Conservation (phyloP, 2,797 vertebrate species). For the Garrulus glandarius region DNA sequence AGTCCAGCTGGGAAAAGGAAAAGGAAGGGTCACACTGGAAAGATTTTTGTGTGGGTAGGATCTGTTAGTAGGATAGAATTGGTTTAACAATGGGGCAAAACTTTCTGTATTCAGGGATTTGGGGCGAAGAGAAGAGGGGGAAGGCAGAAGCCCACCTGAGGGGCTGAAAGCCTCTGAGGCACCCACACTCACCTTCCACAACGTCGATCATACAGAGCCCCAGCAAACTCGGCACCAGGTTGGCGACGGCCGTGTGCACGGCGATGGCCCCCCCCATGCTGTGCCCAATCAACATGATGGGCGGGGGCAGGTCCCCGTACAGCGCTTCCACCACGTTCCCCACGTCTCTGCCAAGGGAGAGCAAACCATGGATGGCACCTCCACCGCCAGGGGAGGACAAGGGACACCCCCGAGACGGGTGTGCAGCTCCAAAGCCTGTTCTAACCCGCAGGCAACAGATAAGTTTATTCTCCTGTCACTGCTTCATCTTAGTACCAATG, state of each 20-base stretch:
- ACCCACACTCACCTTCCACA: constrained; percentile 86
- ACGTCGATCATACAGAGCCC: constrained; percentile 98
- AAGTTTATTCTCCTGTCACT: not conserved
- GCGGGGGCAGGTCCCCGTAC: constrained; percentile 91
- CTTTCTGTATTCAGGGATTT: rapidly evolving
- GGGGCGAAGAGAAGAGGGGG: rapidly evolving
- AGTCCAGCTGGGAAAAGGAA: not conserved
- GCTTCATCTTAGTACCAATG: not conserved
- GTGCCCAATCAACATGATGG: constrained; percentile 96
- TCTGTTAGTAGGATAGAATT: not conserved
- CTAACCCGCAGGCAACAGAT: not conserved
- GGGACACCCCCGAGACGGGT: rapidly evolving
- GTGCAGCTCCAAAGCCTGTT: not conserved
- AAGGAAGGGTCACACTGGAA: not conserved
- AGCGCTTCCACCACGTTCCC: constrained; percentile 92
- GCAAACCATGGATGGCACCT: rapidly evolving
- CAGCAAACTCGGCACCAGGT: constrained; percentile 88
- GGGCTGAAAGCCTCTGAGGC: not conserved
- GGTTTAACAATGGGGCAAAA: not conserved
- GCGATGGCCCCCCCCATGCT: constrained; percentile 99
- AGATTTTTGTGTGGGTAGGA: not conserved
- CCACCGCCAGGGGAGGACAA: not conserved
- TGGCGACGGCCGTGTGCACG: constrained; percentile 89
- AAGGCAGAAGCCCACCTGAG: not conserved
- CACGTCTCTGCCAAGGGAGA: constrained; percentile 80